A percentile compares a stretch with the other conserved stretches of the same genome.
phyloP scores from a whole-genome alignment of 92 coral and sea anemone genomes.

The Desmophyllum pertusum region DNA sequence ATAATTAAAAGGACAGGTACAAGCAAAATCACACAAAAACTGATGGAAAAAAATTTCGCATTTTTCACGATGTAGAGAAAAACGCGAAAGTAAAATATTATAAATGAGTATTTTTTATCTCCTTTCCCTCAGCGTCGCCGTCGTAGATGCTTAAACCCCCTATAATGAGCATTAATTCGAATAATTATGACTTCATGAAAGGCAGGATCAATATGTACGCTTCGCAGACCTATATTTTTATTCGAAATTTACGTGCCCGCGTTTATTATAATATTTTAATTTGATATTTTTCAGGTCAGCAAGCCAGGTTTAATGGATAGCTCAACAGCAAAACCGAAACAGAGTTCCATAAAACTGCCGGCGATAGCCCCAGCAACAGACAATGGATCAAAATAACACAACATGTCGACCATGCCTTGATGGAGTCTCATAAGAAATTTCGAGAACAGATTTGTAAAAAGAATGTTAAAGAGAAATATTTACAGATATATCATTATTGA shows the following conservation, averaged over 20 bases:
- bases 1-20: too few relatives aligned
- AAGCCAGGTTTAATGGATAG: background rate
- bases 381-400: background rate
- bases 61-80: too few relatives aligned
- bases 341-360: conserved; percentile 23
- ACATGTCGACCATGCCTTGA: background rate
- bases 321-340: conserved; percentile 6
- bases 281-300: conserved; percentile 21
- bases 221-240: background rate
- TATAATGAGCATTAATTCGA: too few relatives aligned
- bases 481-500: background rate
- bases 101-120: too few relatives aligned
- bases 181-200: too few relatives aligned
- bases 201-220: background rate
- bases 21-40: too few relatives aligned
- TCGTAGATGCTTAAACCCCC: too few relatives aligned
- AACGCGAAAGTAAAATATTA: too few relatives aligned
- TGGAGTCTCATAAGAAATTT: background rate
- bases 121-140: too few relatives aligned
- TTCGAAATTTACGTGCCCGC: background rate
- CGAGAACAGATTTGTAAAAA: background rate
- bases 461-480: background rate
- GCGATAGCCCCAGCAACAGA: background rate
- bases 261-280: background rate
- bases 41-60: too few relatives aligned